Conservation (phyloP, 2,797 vertebrate species). For the Sarcophilus harrisii region DNA sequence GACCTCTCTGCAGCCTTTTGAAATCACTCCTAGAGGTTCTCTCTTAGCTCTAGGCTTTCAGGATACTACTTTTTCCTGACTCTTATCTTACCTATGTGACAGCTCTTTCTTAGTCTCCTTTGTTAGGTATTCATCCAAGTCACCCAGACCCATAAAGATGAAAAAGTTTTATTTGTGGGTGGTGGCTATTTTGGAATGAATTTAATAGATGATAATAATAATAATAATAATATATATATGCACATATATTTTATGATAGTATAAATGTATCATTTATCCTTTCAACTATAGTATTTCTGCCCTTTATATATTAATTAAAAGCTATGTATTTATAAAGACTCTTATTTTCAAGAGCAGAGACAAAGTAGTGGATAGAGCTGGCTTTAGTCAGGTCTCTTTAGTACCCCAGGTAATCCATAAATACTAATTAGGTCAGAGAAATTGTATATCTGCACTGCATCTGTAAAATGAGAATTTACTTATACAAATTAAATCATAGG, state of each 20-base stretch:
- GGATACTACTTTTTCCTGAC: neutral
- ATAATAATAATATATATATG: too few species aligned
- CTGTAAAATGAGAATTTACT: neutral
- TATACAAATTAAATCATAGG: neutral
- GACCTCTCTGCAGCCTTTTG: too few species aligned
- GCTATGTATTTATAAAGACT: neutral
- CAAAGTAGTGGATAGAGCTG: neutral
- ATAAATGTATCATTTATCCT: too few species aligned
- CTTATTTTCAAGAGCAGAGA: neutral
- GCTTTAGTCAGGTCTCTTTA: neutral
- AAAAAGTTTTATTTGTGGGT: neutral
- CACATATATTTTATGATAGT: too few species aligned
- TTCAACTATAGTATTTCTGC: neutral
- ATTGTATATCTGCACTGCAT: neutral
- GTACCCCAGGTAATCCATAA: neutral
- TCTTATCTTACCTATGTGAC: neutral
- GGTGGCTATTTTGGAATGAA: neutral
- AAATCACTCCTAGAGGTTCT: too few species aligned
- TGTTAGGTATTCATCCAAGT: too few species aligned
- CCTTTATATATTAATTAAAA: neutral
- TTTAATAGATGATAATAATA: neutral
- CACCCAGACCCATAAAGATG: too few species aligned
- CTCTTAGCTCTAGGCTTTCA: neutral
- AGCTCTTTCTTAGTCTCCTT: neutral
- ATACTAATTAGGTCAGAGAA: neutral